A percentile compares a stretch with the other conserved stretches of the same genome.
Conservation (phyloP, 92 coral and sea anemone species). For the Palythoa grandis region DNA sequence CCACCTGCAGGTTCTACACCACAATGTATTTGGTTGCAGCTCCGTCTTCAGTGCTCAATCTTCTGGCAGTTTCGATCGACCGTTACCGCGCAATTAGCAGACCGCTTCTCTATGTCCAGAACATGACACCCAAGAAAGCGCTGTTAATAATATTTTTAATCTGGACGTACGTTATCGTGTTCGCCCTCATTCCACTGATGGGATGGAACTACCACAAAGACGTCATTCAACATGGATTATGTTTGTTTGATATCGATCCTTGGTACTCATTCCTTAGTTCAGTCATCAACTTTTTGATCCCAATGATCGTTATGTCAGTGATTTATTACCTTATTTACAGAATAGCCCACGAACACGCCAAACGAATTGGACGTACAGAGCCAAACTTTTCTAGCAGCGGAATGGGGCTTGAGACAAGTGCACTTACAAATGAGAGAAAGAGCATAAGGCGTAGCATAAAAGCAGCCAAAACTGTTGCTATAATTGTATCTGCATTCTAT, state of each 20-base stretch:
- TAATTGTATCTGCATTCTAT: conserved; percentile 77
- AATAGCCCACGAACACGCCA: conserved; percentile 76
- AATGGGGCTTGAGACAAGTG: neutral
- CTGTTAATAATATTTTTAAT: conserved; percentile 53
- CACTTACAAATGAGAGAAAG: conserved; percentile 52
- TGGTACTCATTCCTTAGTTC: conserved; percentile 71
- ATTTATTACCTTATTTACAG: conserved; percentile 68
- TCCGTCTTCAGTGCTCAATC: conserved; percentile 77
- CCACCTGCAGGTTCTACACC: conserved; percentile 63
- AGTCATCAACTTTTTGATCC: conserved; percentile 70
- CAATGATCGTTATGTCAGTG: conserved; percentile 70
- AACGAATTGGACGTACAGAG: conserved; percentile 62
- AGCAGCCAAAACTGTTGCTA: conserved; percentile 85
- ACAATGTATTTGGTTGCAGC: conserved; percentile 76
- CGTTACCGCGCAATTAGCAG: conserved; percentile 75
- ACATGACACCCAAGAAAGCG: conserved; percentile 67
- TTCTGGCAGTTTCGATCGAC: conserved; percentile 81
- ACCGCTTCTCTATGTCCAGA: conserved; percentile 65
- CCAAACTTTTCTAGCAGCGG: conserved; percentile 24
- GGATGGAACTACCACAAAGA: conserved; percentile 72
- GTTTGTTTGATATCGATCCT: conserved; percentile 62
- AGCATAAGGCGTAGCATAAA: conserved; percentile 64
- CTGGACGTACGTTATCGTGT: conserved; percentile 71
- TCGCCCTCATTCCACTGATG: conserved; percentile 66
- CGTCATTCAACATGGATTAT: conserved; percentile 17